Conservation (phyloP, 2,888 invertebrate species). For the Listrodromus nycthemerus region DNA sequence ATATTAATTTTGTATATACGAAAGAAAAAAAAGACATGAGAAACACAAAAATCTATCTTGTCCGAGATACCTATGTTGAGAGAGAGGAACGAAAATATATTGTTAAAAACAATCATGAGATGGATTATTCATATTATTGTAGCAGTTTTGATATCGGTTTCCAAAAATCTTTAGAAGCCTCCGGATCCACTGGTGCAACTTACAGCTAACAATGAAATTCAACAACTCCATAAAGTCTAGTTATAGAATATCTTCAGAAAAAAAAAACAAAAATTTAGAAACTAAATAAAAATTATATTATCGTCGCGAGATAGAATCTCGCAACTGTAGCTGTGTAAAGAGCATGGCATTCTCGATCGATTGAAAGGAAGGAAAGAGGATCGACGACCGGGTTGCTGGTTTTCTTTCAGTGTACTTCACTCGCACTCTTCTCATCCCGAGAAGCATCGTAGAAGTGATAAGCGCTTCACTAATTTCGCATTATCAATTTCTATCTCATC, state of each 20-base stretch:
- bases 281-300: background rate
- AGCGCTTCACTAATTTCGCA: too few relatives aligned
- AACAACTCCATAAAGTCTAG: too few relatives aligned
- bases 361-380: slow-evolving; percentile 27
- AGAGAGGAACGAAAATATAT: slow-evolving; percentile 64
- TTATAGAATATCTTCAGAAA: too few relatives aligned
- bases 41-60: slow-evolving; percentile 50
- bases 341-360: slow-evolving; percentile 32
- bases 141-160: background rate
- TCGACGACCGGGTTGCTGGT: slow-evolving; percentile 35
- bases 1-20: slow-evolving; percentile 67
- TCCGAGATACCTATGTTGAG: slow-evolving; percentile 60
- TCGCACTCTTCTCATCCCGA: slow-evolving; percentile 32
- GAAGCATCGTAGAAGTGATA: slow-evolving; percentile 17
- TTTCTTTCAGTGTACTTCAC: slow-evolving; percentile 31
- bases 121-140: background rate
- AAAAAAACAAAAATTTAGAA: too few relatives aligned
- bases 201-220: too few relatives aligned
- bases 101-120: slow-evolving; percentile 61
- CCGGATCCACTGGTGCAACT: too few relatives aligned
- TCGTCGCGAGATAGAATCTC: background rate
- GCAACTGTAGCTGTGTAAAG: background rate
- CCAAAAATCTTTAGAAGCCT: too few relatives aligned
- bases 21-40: background rate
- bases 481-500: background rate